Evolutionary conservation across 2,888 invertebrate species (phyloP).

Genomic region (Melinopterus prodromus): DNA sequence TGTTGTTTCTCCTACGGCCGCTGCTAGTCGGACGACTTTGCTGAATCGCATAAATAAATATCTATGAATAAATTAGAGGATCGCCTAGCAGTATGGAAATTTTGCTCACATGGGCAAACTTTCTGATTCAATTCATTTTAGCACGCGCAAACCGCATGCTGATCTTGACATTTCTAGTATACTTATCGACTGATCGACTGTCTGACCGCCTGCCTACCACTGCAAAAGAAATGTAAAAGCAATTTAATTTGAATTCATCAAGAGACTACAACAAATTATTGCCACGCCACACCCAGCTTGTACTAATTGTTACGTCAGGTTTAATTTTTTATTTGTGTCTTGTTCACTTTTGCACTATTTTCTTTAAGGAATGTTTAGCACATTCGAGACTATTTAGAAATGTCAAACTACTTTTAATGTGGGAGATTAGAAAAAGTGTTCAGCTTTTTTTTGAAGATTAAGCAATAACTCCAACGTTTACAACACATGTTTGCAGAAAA

Average conservation of each 20-base stretch:
- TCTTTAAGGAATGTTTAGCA: no score
- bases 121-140: not conserved
- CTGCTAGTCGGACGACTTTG: not conserved
- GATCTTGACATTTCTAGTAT: not conserved
- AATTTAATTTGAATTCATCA: not conserved
- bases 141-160: not conserved
- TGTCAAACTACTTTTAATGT: no score
- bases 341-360: no score
- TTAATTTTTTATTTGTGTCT: no score
- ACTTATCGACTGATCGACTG: not conserved
- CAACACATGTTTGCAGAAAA: no score
- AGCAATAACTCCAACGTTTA: no score
- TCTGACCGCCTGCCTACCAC: not conserved
- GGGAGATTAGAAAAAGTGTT: no score
- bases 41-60: not conserved
- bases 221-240: not conserved
- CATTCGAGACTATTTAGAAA: no score
- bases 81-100: not conserved
- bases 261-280: not conserved
- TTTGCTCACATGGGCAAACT: not conserved
- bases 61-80: not conserved
- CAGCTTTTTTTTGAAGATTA: no score
- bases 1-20: not conserved
- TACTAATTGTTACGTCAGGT: not conserved
- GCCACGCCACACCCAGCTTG: not conserved